phyloP scores from a whole-genome alignment of 35 echinoderm and acorn worm species.

The Anneissia japonica region DNA sequence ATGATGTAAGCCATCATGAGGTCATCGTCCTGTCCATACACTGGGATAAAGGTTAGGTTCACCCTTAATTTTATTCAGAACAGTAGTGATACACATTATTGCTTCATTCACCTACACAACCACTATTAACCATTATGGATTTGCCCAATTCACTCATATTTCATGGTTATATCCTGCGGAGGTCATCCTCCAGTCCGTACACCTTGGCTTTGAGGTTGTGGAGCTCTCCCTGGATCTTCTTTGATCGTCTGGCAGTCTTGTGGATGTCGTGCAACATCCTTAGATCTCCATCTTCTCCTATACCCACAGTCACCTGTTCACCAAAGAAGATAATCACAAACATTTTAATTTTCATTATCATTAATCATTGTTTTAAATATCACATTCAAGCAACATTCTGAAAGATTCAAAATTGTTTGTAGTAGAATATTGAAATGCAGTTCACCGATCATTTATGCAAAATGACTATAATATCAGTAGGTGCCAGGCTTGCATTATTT shows the following conservation, averaged over 20 bases:
- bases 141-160: not conserved
- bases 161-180: slow-evolving; percentile 47
- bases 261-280: slow-evolving; percentile 80
- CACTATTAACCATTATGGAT: too few species aligned
- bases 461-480: too few species aligned
- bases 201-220: slow-evolving; percentile 77
- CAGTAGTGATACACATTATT: too few species aligned
- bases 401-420: not conserved
- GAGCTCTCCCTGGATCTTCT: slow-evolving; percentile 80
- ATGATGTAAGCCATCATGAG: too few species aligned
- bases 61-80: too few species aligned
- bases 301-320: slow-evolving; percentile 68
- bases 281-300: slow-evolving; percentile 89
- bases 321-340: not conserved
- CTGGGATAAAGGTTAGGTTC: too few species aligned
- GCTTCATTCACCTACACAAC: too few species aligned
- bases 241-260: slow-evolving; percentile 65
- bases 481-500: too few species aligned
- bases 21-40: too few species aligned
- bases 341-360: not conserved
- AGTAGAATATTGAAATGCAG: too few species aligned
- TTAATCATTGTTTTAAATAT: not conserved
- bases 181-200: slow-evolving; percentile 93
- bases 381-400: not conserved
- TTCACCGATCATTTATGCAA: too few species aligned